A percentile compares a stretch with the other conserved stretches of the same genome.
Evolutionary conservation across 2,797 vertebrate genomes (phyloP).

Genomic region (Chromobotia macracanthus): DNA sequence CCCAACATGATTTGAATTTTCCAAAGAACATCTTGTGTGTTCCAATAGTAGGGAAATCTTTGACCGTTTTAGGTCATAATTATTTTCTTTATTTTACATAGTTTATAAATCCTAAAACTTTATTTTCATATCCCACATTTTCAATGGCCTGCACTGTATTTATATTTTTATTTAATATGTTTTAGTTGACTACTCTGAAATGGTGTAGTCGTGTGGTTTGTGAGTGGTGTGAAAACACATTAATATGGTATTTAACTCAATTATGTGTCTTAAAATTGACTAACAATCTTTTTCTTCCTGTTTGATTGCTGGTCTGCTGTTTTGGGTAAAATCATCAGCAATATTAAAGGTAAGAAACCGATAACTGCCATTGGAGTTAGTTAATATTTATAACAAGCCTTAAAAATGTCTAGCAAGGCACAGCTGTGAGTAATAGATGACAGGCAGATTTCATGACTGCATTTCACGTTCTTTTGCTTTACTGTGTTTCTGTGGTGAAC

Average conservation of each 20-base stretch:
- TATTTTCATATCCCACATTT: background rate
- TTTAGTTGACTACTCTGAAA: too few relatives aligned
- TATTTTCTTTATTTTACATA: too few relatives aligned
- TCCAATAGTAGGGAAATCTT: too few relatives aligned
- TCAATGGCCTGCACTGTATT: background rate
- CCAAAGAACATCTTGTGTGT: too few relatives aligned
- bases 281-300: constrained; percentile 5
- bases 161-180: too few relatives aligned
- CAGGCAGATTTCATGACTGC: background rate
- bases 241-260: background rate
- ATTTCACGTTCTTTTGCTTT: background rate
- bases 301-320: background rate
- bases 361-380: too few relatives aligned
- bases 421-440: background rate
- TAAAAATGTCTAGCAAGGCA: background rate
- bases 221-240: background rate
- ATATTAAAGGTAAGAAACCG: constrained; percentile 33
- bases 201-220: background rate
- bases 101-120: background rate
- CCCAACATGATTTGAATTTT: background rate
- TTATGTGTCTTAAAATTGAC: background rate
- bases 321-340: constrained; percentile 24
- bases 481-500: background rate
- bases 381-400: background rate
- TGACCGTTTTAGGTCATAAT: too few relatives aligned